Percentiles rank a stretch among this genome's conserved stretches.
phyloP scores from a whole-genome alignment of 2,113 vertebrate species.

The Tyto alba region DNA sequence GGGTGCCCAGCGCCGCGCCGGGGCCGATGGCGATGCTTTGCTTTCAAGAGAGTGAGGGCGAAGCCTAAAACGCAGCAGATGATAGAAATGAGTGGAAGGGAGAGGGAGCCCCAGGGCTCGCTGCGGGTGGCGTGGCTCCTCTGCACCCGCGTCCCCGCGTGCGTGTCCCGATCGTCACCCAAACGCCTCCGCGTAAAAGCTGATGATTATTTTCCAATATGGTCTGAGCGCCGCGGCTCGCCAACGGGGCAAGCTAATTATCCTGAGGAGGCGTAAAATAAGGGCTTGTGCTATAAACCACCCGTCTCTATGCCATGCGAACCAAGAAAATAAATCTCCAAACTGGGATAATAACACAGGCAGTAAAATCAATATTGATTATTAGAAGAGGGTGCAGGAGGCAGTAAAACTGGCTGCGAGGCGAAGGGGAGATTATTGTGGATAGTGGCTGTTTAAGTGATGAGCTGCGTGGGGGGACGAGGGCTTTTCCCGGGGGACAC shows the following conservation, averaged over 20 bases:
- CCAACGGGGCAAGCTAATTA: constrained; percentile 9
- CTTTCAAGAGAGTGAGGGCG: neutral
- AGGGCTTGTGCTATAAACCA: constrained; percentile 9
- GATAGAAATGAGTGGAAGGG: neutral
- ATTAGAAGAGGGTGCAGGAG: constrained; percentile 51
- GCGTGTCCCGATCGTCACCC: accelerated
- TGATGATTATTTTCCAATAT: constrained; percentile 57
- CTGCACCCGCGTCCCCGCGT: accelerated
- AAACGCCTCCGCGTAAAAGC: accelerated
- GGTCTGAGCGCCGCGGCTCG: neutral
- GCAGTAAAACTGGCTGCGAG: constrained; percentile 19
- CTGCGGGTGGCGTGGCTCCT: neutral
- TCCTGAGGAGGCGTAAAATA: neutral
- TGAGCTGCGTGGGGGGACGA: accelerated
- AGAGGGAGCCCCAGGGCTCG: neutral
- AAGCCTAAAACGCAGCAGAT: neutral
- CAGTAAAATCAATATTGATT: constrained; percentile 74
- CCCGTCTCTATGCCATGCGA: neutral
- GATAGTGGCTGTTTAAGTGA: neutral
- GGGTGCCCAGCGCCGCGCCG: neutral
- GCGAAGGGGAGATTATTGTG: neutral
- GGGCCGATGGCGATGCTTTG: neutral
- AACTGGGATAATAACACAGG: constrained; percentile 41
- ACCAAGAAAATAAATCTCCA: constrained; percentile 57
- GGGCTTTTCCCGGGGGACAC: neutral